Conservation (phyloP, 2,113 vertebrate genomes). For the Myotis brandtii region DNA sequence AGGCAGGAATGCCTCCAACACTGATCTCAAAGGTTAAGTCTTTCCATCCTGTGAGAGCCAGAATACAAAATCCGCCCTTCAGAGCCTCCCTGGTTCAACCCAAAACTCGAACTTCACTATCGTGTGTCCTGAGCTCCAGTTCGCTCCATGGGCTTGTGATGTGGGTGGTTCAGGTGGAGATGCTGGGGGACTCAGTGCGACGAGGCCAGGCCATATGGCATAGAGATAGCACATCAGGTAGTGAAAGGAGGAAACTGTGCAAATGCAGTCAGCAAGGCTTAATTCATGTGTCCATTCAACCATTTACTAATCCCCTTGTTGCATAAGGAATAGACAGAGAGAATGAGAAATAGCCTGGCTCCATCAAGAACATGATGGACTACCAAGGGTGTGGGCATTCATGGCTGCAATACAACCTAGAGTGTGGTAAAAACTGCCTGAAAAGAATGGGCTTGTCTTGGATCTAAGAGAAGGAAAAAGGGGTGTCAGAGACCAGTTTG, state of each 20-base stretch:
- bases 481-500: background rate
- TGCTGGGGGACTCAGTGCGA: accelerated
- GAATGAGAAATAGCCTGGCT: background rate
- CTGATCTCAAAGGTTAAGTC: background rate
- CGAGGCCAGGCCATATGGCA: background rate
- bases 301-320: background rate
- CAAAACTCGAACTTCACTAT: background rate
- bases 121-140: background rate
- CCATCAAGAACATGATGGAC: background rate
- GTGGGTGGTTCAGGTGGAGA: background rate
- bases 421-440: background rate
- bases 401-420: accelerated
- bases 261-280: background rate
- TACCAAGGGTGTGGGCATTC: background rate
- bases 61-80: background rate
- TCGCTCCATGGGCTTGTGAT: background rate
- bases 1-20: background rate
- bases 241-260: background rate
- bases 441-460: background rate
- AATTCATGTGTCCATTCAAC: background rate
- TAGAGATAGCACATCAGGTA: too few species aligned
- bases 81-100: background rate
- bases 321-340: background rate
- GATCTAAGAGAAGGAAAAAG: background rate
- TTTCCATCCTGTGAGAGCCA: background rate